These are phyloP conservation scores for Drosophila lacteicornis DNA, from an alignment of 1,140 invertebrate genomes.

Conservation along the genomic window DNA sequence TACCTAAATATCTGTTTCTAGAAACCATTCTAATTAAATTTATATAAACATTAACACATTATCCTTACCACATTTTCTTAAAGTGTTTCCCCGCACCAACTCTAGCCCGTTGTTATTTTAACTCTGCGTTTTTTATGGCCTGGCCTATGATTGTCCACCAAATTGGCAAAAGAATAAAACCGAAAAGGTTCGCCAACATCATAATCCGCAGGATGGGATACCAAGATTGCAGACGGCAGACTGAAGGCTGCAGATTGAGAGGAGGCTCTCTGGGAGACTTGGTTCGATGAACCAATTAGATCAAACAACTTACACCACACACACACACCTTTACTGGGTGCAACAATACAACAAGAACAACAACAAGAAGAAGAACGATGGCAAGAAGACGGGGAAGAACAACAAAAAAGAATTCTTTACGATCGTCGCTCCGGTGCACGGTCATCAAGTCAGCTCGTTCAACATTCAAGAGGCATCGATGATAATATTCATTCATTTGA, in stretches of 20 bases:
- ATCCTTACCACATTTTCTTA: background rate
- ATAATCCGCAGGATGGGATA: conserved; percentile 31
- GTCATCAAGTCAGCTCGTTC: conserved; percentile 79
- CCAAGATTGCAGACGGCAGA: conserved; percentile 25
- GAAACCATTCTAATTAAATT: background rate
- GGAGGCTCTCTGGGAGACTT: conserved; percentile 18
- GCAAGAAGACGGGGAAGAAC: conserved; percentile 32
- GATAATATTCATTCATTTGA: conserved; percentile 84
- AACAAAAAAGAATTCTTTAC: conserved; percentile 67
- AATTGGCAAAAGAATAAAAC: conserved; percentile 28
- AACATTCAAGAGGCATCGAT: conserved; percentile 80
- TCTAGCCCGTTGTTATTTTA: conserved; percentile 4
- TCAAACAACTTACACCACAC: conserved; percentile 75
- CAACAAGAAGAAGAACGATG: background rate
- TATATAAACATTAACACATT: background rate
- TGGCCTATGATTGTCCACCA: conserved; percentile 33
- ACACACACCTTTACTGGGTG: conserved; percentile 44
- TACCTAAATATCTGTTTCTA: background rate
- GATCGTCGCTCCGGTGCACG: conserved; percentile 62
- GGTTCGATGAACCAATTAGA: conserved; percentile 82
- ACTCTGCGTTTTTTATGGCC: conserved; percentile 15
- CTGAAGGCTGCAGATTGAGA: conserved; percentile 9
- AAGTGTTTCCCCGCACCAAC: background rate
- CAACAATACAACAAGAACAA: conserved; percentile 46
- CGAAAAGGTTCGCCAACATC: conserved; percentile 24